Conservation (phyloP, 2,113 vertebrate genomes). For the Tonatia bakeri region DNA sequence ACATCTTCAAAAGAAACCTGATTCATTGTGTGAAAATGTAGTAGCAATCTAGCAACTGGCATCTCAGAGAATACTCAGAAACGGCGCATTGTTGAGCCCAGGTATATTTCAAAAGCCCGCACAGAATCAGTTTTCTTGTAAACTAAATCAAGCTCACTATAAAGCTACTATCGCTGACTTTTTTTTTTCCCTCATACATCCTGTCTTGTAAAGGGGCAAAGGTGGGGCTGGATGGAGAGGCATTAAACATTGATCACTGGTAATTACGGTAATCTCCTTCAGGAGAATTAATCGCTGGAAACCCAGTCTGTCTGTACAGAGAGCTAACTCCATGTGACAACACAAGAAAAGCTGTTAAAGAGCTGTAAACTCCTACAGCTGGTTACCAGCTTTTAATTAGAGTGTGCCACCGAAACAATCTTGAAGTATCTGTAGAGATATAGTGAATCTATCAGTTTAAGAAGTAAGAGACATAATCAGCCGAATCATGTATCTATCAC, state of each 20-base stretch:
- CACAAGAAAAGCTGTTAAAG: slow-evolving; percentile 56
- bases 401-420: background rate
- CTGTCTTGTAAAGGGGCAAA: background rate
- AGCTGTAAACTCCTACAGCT: slow-evolving; percentile 46
- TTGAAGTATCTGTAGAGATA: background rate
- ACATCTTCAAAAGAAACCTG: slow-evolving; percentile 29
- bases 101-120: slow-evolving; percentile 8
- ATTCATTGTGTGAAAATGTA: slow-evolving; percentile 50
- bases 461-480: background rate
- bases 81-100: background rate
- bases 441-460: slow-evolving; percentile 33
- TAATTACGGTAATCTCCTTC: slow-evolving; percentile 79
- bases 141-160: slow-evolving; percentile 23
- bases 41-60: background rate
- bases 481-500: background rate
- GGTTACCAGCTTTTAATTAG: slow-evolving; percentile 57
- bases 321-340: slow-evolving; percentile 60
- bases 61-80: background rate
- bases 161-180: slow-evolving; percentile 15
- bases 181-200: background rate
- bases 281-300: slow-evolving; percentile 70
- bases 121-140: background rate
- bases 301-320: slow-evolving; percentile 74
- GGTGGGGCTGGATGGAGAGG: slow-evolving; percentile 37
- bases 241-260: slow-evolving; percentile 69